phyloP scores from a whole-genome alignment of 2,888 invertebrate species.

The Eledone cirrhosa region DNA sequence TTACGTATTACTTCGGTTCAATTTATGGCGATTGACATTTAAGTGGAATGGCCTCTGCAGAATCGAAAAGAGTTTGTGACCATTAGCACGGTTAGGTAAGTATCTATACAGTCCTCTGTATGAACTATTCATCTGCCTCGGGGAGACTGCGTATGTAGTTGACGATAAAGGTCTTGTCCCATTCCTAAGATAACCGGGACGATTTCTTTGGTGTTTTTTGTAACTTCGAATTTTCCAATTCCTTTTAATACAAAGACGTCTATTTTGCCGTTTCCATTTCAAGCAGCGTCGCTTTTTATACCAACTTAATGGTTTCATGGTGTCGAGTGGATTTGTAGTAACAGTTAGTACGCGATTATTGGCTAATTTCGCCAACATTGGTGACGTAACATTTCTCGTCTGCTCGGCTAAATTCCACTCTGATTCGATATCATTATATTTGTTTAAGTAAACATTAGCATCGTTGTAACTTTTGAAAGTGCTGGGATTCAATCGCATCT shows the following conservation, averaged over 20 bases:
- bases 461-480: background rate
- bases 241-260: background rate
- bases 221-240: background rate
- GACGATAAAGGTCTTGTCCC: background rate
- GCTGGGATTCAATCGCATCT: background rate
- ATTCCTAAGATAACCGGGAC: too few species aligned
- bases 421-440: background rate
- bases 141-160: conserved; percentile 34
- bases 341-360: background rate
- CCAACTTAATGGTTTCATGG: background rate
- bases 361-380: background rate
- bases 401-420: background rate
- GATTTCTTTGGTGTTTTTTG: background rate
- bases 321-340: background rate
- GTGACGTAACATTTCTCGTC: background rate
- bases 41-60: background rate
- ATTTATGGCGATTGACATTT: background rate
- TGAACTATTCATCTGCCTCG: conserved; percentile 29
- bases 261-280: background rate
- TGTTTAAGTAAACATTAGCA: too few species aligned
- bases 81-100: background rate
- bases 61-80: conserved; percentile 16
- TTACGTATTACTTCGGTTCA: background rate
- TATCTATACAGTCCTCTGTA: conserved; percentile 33
- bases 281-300: background rate